Evolutionary conservation across 2,797 vertebrate species (phyloP).

Genomic region (Enteromius argenteus): DNA sequence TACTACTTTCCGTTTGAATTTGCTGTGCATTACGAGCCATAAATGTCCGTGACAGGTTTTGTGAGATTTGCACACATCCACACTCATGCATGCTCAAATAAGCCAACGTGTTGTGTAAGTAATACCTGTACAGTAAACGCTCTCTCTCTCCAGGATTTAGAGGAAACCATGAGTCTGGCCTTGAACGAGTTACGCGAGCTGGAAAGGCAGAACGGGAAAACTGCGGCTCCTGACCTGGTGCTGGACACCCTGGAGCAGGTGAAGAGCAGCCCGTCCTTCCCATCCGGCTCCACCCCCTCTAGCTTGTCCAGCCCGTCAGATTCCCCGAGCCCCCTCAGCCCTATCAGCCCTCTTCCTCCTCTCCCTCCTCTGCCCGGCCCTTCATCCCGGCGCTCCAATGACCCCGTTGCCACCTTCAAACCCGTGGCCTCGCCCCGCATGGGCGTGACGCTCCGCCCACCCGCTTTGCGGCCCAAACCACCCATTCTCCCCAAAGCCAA

Average conservation of each 20-base stretch:
- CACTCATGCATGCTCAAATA: background rate
- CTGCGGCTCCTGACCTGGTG: constrained; percentile 90
- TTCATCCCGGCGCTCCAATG: constrained; percentile 81
- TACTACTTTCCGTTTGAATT: background rate
- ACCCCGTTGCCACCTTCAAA: constrained; percentile 92
- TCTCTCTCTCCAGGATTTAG: constrained; percentile 86
- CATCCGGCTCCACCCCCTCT: constrained; percentile 84
- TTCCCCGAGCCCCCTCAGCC: constrained; percentile 93
- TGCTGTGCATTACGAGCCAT: background rate
- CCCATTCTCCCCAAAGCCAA: constrained; percentile 92
- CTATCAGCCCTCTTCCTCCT: constrained; percentile 91
- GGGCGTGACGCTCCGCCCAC: constrained; percentile 91
- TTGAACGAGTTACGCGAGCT: constrained; percentile 92
- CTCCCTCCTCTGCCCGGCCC: constrained; percentile 74
- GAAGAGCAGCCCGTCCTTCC: constrained; percentile 80
- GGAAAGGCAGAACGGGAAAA: constrained; percentile 90
- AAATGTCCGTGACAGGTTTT: background rate
- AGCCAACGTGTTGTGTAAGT: background rate
- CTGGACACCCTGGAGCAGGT: constrained; percentile 96
- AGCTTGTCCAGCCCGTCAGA: constrained; percentile 87
- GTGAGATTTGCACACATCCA: background rate
- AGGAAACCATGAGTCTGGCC: constrained; percentile 94
- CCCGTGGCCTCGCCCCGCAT: constrained; percentile 88
- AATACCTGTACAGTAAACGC: background rate
- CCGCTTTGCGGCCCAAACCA: constrained; percentile 95